Conservation (phyloP, 2,888 invertebrate species). For the Apamea monoglypha region DNA sequence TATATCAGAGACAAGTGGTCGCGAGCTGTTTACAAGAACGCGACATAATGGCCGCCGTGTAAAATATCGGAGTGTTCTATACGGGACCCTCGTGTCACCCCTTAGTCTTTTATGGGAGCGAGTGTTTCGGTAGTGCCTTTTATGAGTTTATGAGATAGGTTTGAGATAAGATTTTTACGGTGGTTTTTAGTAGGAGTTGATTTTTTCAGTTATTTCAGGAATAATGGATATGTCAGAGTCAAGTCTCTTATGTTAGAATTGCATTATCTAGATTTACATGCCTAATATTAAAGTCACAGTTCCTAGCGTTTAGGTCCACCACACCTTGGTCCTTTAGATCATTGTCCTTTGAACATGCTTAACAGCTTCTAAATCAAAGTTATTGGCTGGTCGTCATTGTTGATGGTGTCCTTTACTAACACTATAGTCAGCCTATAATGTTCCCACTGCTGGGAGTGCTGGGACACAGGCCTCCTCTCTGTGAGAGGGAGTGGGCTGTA, state of each 20-base stretch:
- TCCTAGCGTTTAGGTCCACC: neutral
- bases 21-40: conserved; percentile 88
- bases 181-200: neutral
- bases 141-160: neutral
- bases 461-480: neutral
- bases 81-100: conserved; percentile 48
- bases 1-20: conserved; percentile 87
- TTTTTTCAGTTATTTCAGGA: neutral
- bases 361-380: neutral
- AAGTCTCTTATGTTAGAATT: neutral
- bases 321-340: neutral
- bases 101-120: neutral
- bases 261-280: neutral
- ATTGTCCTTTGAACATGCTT: neutral
- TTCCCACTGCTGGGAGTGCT: too few species aligned
- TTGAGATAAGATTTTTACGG: neutral
- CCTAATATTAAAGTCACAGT: neutral
- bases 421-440: neutral
- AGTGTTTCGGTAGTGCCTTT: neutral
- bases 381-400: neutral
- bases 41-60: conserved; percentile 83
- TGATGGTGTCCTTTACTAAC: neutral
- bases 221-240: neutral
- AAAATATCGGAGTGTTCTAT: conserved; percentile 77
- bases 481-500: neutral